Evolutionary conservation across 2,888 invertebrate species (phyloP), one percentile per base, ranked within the genome.

Genomic region (Geotrupes spiniger): DNA sequence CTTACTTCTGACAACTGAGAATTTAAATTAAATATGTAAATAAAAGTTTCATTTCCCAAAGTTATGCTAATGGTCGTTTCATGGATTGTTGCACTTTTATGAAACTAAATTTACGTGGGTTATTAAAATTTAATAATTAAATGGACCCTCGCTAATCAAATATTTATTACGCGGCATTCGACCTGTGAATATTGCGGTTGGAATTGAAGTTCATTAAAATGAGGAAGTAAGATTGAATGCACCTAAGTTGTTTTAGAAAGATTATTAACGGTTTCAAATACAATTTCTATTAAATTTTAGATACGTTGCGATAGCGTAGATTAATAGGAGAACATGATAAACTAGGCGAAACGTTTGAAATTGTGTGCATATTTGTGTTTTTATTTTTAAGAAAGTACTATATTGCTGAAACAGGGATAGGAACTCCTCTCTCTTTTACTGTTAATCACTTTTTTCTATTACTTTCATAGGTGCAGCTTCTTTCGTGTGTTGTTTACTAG

Each of bases 371-470:
- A n/a, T n/a, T 38, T 15, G 27, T 41, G 11, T 41, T 41, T 41
- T 41, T 41, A 29, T 10, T 41, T 29, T 41, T 29, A 41, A 28
- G 41, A 41, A 41, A 41, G 41, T 41, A 41, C 33, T 14, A n/a
- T 11, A 15, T 10, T 11, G 41, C 41, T 31, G 17, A 42, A 42
- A 12, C 33, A 29, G 33, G 8, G 27, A 27, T 27, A 2, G 36
- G 44, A 36, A 44, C 26, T 44, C 44, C 44, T 44, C 44, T 44
- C 44, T 44, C 44, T 44, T 44, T 44, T 44, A 44, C 44, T 44
- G 44, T 44, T 44, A 44, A 44, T 37, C 44, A 37, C 14, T 44
- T 27, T 26, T 36, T 33, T 16, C 15, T 26, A 12, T 31, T 17
- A 16, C 42, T 44, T 37, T 44, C 27, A 36, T 36, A 41, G 41